Conservation (phyloP, 2,888 invertebrate genomes). For the Aporophyla nigra region DNA sequence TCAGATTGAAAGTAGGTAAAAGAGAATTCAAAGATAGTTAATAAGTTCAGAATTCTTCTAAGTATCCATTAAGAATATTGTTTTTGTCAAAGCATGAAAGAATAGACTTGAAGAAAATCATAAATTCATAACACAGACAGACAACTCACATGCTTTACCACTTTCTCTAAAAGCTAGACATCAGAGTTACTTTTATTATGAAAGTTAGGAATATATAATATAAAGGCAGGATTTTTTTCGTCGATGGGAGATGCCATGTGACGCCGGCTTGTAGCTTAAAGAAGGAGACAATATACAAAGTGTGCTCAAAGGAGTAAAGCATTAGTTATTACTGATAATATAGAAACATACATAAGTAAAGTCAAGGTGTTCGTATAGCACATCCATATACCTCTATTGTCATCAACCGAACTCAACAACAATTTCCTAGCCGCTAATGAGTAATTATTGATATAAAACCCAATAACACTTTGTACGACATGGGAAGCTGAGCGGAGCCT, state of each 20-base stretch:
- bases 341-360: not conserved
- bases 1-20: slow-evolving; percentile 7
- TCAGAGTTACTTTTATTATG: not conserved
- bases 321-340: not conserved
- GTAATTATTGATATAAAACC: not conserved
- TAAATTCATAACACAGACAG: not conserved
- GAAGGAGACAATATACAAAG: too few species aligned
- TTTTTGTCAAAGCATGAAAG: not conserved
- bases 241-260: not conserved
- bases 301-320: not conserved
- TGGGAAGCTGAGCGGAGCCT: not conserved
- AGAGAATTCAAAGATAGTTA: not conserved
- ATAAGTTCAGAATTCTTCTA: not conserved
- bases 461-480: too few species aligned
- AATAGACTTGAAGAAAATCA: not conserved
- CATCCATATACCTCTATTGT: not conserved
- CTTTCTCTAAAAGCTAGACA: not conserved
- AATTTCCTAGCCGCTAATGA: not conserved
- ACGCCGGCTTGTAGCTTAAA: too few species aligned
- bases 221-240: too few species aligned
- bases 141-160: not conserved
- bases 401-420: not conserved
- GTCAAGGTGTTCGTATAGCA: not conserved
- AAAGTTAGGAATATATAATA: too few species aligned
- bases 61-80: not conserved